Conservation (phyloP, 2,113 vertebrate species). For the Bambusicola thoracicus region DNA sequence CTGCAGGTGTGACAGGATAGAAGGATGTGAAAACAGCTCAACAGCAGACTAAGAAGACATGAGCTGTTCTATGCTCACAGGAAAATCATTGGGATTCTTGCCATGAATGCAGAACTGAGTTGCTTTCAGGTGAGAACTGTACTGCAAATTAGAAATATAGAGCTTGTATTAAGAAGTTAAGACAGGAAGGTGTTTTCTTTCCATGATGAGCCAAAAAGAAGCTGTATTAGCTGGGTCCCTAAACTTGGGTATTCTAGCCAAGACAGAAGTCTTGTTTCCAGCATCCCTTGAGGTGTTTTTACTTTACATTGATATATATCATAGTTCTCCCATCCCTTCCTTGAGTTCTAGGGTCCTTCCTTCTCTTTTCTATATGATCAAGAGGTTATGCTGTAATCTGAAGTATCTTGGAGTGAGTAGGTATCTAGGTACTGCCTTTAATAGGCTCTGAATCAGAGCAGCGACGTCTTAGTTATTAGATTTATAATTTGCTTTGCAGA, state of each 20-base stretch:
- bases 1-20: accelerated
- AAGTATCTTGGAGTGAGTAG: neutral
- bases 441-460: neutral
- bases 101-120: neutral
- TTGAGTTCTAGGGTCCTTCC: neutral
- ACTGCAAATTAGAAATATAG: neutral
- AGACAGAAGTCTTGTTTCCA: neutral
- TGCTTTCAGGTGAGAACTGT: slow-evolving; percentile 26
- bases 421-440: neutral
- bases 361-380: neutral
- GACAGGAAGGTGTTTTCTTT: slow-evolving; percentile 16
- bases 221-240: neutral
- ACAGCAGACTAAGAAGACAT: neutral
- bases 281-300: neutral
- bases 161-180: neutral
- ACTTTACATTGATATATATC: neutral
- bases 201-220: neutral
- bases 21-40: neutral
- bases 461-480: neutral
- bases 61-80: neutral
- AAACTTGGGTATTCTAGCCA: neutral
- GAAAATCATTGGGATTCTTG: slow-evolving; percentile 26
- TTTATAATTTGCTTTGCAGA: neutral
- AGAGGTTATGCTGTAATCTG: neutral
- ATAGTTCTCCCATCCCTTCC: neutral